Evolutionary conservation across 2,797 vertebrate species (phyloP), one percentile per base, ranked within the genome.

Genomic region (Serranus cabrilla): DNA sequence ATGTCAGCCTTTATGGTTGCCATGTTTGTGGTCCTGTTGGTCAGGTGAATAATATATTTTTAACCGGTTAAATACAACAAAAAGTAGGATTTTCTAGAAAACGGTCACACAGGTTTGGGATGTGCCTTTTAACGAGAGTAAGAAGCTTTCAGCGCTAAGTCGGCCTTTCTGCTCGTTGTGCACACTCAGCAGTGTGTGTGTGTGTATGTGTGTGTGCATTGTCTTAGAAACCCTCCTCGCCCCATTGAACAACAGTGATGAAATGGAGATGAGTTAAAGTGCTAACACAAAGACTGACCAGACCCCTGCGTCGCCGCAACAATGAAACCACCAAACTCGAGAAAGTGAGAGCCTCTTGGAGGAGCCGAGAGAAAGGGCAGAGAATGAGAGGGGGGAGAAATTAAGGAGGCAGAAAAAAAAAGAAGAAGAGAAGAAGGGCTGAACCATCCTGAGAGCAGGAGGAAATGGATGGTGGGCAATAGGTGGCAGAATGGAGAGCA

Each of bases 181-280:
- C 17, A 25, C 18, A 34, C 39, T 51, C 34, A 60, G 4, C 20
- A 5, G 52, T 58, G 62, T 39, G 60, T 40, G 46, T 31, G 59
- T 55, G 74, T 58, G 31, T 23, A 37, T 60, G 50, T 27, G 45
- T 57, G 70, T 56, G 64, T 42, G 43, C 39, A 79, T 82, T 90
- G 88, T 90, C 80, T 87, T 86, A 76, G 49, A 1, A 39, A 37
- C 82, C 80, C 74, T 78, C 72, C 79, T 83, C 65, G 71, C 65
- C 78, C 70, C 83, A 90, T 89, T 93, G 91, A 93, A 80, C 82
- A 84, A 81, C 84, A 82, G 81, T 88, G 90, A 93, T 89, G 89
- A 91, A 92, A 90, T 91, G 87, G 85, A 92, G 90, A 91, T 91
- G 93, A 94, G 92, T 91, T 93, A 90, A 93, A 94, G 90, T 92